Percentiles rank a stretch among this genome's conserved stretches.
Conservation (phyloP, 2,888 invertebrate species). For the Clistopyga incitator region DNA sequence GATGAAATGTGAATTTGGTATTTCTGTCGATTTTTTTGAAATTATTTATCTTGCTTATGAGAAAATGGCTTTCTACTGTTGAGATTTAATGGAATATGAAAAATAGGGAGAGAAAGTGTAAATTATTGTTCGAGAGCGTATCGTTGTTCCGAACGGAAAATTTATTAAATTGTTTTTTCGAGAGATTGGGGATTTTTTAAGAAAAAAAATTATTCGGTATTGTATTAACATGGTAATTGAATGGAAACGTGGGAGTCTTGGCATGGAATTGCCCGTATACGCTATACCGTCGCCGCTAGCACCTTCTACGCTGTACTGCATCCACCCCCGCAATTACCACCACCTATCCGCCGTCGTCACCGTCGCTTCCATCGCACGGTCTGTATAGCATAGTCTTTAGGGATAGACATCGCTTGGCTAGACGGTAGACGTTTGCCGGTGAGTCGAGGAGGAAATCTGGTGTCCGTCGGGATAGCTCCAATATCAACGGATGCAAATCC, state of each 20-base stretch:
- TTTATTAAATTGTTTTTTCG: too few relatives aligned
- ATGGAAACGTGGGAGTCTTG: not conserved
- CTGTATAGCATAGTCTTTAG: constrained; percentile 24
- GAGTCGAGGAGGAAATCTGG: constrained; percentile 11
- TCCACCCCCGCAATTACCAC: constrained; percentile 48
- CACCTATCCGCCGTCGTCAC: constrained; percentile 30
- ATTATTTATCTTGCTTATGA: not conserved
- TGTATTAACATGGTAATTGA: too few relatives aligned
- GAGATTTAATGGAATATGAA: too few relatives aligned
- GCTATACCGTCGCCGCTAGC: constrained; percentile 21
- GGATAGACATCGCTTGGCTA: constrained; percentile 38
- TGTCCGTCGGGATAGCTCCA: constrained; percentile 20
- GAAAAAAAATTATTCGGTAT: too few relatives aligned
- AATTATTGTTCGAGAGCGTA: too few relatives aligned
- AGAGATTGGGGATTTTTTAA: too few relatives aligned
- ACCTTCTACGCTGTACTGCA: constrained; percentile 35
- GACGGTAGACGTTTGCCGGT: constrained; percentile 38
- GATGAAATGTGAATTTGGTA: not conserved
- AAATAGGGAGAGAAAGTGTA: too few relatives aligned
- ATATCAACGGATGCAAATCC: constrained; percentile 23
- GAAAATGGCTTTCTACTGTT: too few relatives aligned
- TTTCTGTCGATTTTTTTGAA: not conserved
- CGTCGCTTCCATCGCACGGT: constrained; percentile 25
- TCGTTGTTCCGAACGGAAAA: too few relatives aligned
- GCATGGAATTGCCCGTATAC: not conserved